These are phyloP conservation scores for Pentalonia nigronervosa DNA, from an alignment of 1,140 invertebrate species.

Conservation along the genomic window DNA sequence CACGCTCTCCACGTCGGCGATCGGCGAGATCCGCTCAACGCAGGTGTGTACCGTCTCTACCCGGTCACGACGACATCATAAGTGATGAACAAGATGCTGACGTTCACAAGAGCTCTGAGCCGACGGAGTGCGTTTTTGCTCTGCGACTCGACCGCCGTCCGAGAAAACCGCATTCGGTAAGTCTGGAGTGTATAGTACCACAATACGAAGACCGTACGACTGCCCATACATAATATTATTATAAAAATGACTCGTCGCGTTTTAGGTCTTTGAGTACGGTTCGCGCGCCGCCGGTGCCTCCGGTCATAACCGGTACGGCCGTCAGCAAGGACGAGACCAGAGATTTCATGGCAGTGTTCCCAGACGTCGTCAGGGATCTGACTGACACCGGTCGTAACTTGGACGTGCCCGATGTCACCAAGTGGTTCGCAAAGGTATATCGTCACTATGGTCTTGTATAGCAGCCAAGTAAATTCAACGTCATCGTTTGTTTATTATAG, in stretches of 20 bases:
- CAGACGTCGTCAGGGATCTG: conserved; percentile 82
- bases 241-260: neutral
- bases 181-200: neutral
- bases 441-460: neutral
- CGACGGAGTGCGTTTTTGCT: neutral
- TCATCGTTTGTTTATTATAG: conserved; percentile 63
- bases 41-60: too few species aligned
- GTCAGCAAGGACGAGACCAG: conserved; percentile 80
- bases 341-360: conserved; percentile 86
- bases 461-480: neutral
- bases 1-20: neutral
- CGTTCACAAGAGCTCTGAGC: neutral
- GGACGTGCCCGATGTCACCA: conserved; percentile 78
- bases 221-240: neutral
- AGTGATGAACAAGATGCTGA: neutral
- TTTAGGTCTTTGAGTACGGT: conserved; percentile 25
- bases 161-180: neutral
- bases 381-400: conserved; percentile 75
- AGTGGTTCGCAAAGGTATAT: conserved; percentile 79
- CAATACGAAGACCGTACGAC: neutral
- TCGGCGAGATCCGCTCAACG: too few species aligned
- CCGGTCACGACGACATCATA: neutral
- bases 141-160: too few species aligned
- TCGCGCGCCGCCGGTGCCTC: conserved; percentile 62
- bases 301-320: conserved; percentile 70